These are phyloP conservation scores for Galaxias olidus DNA, from an alignment of 2,797 vertebrate genomes.

Conservation along the genomic window DNA sequence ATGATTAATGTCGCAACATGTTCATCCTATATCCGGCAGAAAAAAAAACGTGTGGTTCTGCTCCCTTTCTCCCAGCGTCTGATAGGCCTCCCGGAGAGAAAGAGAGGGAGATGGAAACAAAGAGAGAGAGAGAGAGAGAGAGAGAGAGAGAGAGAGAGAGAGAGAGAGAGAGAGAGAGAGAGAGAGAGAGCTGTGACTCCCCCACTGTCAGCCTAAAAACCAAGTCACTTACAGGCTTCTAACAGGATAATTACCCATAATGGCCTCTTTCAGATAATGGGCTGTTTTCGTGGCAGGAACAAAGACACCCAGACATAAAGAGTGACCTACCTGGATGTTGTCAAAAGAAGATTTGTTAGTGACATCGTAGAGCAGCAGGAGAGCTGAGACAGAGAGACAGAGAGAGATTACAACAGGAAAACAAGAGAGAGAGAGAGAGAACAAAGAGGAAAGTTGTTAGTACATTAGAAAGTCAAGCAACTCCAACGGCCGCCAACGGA, in stretches of 20 bases:
- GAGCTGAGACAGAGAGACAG: constrained; percentile 64
- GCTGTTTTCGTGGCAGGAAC: neutral
- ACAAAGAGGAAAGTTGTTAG: neutral
- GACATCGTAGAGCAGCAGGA: constrained; percentile 91
- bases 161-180: no score
- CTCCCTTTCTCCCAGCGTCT: no score
- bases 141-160: no score
- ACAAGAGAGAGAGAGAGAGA: neutral
- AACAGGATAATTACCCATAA: neutral
- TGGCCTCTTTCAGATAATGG: neutral
- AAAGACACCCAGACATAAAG: neutral
- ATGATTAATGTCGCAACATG: no score
- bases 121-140: neutral
- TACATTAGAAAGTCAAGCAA: no score
- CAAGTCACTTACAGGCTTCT: constrained; percentile 1
- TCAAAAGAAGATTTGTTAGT: constrained; percentile 92
- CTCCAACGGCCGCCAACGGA: no score
- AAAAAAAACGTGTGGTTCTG: no score
- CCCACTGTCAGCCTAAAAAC: neutral
- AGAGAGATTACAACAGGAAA: constrained; percentile 1
- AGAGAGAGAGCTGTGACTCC: neutral
- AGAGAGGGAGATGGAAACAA: no score
- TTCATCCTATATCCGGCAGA: no score
- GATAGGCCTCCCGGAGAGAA: no score
- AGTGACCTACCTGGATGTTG: constrained; percentile 82